Conservation (phyloP, 1,140 invertebrate genomes). For the Drosophila parvula region DNA sequence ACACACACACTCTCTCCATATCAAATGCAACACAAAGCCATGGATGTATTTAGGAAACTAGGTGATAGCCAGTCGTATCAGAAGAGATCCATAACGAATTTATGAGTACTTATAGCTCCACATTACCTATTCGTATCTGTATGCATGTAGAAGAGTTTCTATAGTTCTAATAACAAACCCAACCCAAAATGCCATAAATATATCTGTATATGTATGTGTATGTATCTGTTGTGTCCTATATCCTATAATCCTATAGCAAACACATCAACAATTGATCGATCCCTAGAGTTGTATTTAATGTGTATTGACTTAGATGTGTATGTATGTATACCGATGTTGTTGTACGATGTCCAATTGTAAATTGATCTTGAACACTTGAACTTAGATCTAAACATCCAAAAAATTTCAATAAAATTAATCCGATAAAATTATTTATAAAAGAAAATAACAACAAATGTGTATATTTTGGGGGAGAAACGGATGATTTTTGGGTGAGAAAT, state of each 20-base stretch:
- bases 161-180: slow-evolving; percentile 60
- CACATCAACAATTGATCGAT: slow-evolving; percentile 16
- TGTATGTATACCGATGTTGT: slow-evolving; percentile 69
- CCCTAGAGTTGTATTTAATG: slow-evolving; percentile 41
- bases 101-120: slow-evolving; percentile 62
- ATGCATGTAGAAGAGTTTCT: slow-evolving; percentile 63
- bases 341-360: slow-evolving; percentile 81
- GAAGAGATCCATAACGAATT: slow-evolving; percentile 75
- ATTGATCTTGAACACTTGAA: slow-evolving; percentile 67
- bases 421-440: slow-evolving; percentile 59
- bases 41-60: slow-evolving; percentile 40
- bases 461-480: not conserved
- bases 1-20: slow-evolving; percentile 52
- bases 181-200: slow-evolving; percentile 35
- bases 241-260: slow-evolving; percentile 47
- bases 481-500: too few relatives aligned
- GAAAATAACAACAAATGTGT: not conserved
- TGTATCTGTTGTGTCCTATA: slow-evolving; percentile 58
- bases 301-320: slow-evolving; percentile 52
- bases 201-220: slow-evolving; percentile 5
- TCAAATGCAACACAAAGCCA: slow-evolving; percentile 44
- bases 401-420: slow-evolving; percentile 72
- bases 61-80: slow-evolving; percentile 75
- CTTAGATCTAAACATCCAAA: slow-evolving; percentile 62
- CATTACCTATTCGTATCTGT: slow-evolving; percentile 54